Conservation (phyloP, 1,140 invertebrate species). For the Lysiphlebus fabarum region DNA sequence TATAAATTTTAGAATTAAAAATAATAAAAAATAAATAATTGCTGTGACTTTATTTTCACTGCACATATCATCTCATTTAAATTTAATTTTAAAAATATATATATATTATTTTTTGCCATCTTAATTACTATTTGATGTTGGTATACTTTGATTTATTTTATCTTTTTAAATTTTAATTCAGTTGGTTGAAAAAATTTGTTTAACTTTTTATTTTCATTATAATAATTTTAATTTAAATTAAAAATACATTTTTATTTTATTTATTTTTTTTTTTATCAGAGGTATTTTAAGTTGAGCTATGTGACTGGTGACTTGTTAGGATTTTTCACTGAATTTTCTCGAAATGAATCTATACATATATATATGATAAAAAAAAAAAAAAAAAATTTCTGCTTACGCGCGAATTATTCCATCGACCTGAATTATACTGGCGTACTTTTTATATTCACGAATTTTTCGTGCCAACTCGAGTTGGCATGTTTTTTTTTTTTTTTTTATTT, state of each 20-base stretch:
- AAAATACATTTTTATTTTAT: no score
- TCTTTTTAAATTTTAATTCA: no score
- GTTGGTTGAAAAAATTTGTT: no score
- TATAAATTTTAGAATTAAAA: conserved; percentile 17
- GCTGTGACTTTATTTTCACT: conserved; percentile 32
- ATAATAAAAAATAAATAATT: conserved; percentile 18
- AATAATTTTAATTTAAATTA: no score
- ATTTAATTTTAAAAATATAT: conserved; percentile 16
- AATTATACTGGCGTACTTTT: not conserved
- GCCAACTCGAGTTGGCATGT: not conserved
- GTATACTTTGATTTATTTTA: not conserved
- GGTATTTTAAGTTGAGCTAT: not conserved
- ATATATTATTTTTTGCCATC: not conserved
- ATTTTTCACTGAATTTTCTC: not conserved
- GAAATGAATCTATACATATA: not conserved
- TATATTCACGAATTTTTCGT: not conserved
- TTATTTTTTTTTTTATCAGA: no score
- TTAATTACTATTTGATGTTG: not conserved
- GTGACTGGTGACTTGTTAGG: not conserved
- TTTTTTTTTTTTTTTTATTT: not conserved
- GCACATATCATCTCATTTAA: conserved; percentile 34
- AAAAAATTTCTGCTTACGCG: conserved; percentile 10
- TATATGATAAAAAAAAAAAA: not conserved
- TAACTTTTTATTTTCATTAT: no score
- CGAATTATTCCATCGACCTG: conserved; percentile 5